phyloP scores from a whole-genome alignment of 1,140 invertebrate genomes.

The Ladona fulva region DNA sequence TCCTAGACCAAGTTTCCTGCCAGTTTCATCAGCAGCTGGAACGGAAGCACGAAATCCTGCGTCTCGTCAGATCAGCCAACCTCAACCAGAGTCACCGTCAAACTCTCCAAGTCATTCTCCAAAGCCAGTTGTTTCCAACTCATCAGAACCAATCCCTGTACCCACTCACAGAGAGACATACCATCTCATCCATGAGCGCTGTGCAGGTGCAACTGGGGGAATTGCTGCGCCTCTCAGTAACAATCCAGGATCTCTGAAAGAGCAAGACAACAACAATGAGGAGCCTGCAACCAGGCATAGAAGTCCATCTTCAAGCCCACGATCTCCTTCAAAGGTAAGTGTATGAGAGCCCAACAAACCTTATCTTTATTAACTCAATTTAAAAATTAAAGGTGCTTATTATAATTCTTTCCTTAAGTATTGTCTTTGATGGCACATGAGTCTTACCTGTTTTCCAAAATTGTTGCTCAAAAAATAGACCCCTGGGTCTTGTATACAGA shows the following conservation, averaged over 20 bases:
- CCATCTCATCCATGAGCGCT: constrained; percentile 29
- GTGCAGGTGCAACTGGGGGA: background rate
- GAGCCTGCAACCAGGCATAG: background rate
- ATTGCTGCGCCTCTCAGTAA: background rate
- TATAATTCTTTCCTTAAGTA: no score
- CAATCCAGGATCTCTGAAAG: background rate
- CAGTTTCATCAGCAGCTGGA: constrained; percentile 37
- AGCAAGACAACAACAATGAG: constrained; percentile 16
- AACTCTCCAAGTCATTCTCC: background rate
- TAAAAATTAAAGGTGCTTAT: no score
- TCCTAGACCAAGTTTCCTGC: constrained; percentile 56
- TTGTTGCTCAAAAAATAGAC: no score
- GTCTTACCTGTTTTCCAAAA: no score
- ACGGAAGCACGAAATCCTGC: constrained; percentile 10
- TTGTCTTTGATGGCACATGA: no score
- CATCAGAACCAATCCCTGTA: constrained; percentile 64
- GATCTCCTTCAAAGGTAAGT: constrained; percentile 15
- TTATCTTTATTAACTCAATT: no score
- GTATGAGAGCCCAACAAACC: no score
- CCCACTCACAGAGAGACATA: constrained; percentile 54
- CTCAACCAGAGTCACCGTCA: background rate
- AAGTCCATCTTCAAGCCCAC: constrained; percentile 16
- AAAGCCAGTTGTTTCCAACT: background rate
- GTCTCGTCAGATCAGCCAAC: background rate
- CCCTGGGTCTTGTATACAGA: no score